A percentile compares a stretch with the other conserved stretches of the same genome.
These are phyloP conservation scores for Harpalus rubripes DNA, from an alignment of 2,888 invertebrate species.

Conservation along the genomic window DNA sequence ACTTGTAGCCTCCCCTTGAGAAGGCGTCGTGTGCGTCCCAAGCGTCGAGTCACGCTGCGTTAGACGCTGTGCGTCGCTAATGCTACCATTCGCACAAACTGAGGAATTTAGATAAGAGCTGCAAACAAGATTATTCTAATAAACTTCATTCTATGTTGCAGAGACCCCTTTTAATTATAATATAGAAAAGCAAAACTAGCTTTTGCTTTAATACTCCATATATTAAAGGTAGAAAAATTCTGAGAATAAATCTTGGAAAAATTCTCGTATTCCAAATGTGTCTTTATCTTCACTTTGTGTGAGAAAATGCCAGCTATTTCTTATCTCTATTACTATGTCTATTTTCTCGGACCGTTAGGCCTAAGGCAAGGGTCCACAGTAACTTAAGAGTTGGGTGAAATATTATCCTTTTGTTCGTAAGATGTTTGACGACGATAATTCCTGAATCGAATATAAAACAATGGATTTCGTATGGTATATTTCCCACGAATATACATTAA, in stretches of 20 bases:
- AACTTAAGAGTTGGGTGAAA: neutral
- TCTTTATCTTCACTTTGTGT: neutral
- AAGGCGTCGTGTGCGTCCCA: neutral
- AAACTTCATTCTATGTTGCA: neutral
- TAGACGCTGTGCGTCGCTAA: constrained; percentile 1
- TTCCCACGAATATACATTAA: too few relatives aligned
- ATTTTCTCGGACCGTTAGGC: neutral
- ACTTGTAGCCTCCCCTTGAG: neutral
- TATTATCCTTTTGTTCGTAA: neutral
- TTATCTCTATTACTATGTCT: neutral
- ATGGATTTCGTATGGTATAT: too few relatives aligned
- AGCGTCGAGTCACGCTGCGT: neutral
- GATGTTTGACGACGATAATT: neutral
- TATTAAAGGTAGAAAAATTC: neutral
- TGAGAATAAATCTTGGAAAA: neutral
- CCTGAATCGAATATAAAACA: neutral
- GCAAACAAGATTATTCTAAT: constrained; percentile 1
- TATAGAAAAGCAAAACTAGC: neutral
- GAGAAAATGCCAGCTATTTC: neutral
- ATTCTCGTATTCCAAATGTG: neutral
- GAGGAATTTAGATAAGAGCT: constrained; percentile 5
- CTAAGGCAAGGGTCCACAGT: neutral
- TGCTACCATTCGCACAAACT: neutral
- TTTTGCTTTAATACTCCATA: neutral
- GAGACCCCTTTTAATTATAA: neutral